Conservation (phyloP, 2,113 vertebrate species). For the Psophia crepitans region DNA sequence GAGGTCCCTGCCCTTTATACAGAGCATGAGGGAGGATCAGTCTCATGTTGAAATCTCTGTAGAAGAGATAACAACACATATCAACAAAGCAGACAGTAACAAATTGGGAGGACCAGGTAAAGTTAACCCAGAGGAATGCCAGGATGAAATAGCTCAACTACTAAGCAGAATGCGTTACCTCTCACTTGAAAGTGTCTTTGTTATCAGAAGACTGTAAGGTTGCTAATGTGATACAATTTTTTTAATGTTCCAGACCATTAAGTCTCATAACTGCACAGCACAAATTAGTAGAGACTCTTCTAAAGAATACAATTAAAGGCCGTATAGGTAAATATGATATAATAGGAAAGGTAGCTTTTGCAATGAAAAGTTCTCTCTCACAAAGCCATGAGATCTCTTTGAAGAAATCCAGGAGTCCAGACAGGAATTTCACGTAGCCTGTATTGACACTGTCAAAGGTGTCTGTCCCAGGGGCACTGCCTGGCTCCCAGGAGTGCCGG, state of each 20-base stretch:
- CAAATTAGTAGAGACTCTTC: not conserved
- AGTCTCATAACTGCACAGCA: not conserved
- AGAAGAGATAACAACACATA: not conserved
- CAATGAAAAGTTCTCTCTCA: not conserved
- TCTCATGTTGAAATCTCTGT: not conserved
- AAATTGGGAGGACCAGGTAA: not conserved
- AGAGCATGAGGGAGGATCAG: not conserved
- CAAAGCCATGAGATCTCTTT: not conserved
- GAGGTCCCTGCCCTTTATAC: not conserved
- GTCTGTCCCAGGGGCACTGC: not conserved
- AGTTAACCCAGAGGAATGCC: not conserved
- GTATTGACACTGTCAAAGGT: rapidly evolving
- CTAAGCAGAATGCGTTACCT: not conserved
- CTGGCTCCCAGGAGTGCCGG: not conserved
- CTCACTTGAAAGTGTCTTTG: not conserved
- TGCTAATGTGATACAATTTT: not conserved
- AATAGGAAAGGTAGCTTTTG: not conserved
- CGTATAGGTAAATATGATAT: not conserved
- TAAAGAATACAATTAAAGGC: not conserved
- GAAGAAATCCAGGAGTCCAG: not conserved
- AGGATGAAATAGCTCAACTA: not conserved
- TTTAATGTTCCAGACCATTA: not conserved
- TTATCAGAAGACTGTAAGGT: not conserved
- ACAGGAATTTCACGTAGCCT: not conserved
- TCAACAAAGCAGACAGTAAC: not conserved